Evolutionary conservation across 2,113 vertebrate species (phyloP).

Genomic region (Oryzias javanicus): DNA sequence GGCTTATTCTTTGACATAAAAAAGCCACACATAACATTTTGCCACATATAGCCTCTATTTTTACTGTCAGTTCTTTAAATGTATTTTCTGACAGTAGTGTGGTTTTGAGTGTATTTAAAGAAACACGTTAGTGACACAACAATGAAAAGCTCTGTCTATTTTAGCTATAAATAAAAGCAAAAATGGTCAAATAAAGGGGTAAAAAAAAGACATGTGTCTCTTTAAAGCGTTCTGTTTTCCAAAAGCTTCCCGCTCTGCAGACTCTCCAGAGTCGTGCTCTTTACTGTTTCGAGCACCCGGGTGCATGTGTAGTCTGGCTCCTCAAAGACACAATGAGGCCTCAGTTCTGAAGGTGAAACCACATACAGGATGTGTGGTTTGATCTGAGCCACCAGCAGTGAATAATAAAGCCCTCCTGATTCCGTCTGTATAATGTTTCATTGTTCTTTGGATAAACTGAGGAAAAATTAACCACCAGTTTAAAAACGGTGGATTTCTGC

Average conservation of each 20-base stretch:
- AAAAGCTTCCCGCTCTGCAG: conserved; percentile 5
- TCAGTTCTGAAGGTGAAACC: conserved; percentile 65
- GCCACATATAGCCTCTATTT: not conserved
- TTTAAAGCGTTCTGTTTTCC: conserved; percentile 10
- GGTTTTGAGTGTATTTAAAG: not conserved
- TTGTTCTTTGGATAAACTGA: conserved; percentile 46
- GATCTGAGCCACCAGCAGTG: conserved; percentile 39
- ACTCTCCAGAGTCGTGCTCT: conserved; percentile 33
- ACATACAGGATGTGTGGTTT: conserved; percentile 49
- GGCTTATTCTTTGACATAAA: not conserved
- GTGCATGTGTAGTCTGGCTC: conserved; percentile 42
- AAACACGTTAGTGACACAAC: not conserved
- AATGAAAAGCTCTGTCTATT: not conserved
- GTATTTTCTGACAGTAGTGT: not conserved
- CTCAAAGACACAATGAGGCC: conserved; percentile 56
- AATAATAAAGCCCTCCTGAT: conserved; percentile 56
- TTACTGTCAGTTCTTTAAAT: not conserved
- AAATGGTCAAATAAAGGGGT: not conserved
- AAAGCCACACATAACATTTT: not conserved
- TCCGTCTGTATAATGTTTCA: conserved; percentile 34
- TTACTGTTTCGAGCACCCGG: conserved; percentile 22
- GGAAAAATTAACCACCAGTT: conserved; percentile 37
- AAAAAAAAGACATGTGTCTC: not conserved
- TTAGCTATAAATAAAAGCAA: not conserved
- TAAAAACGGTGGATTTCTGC: conserved; percentile 10